A percentile compares a stretch with the other conserved stretches of the same genome.
Conservation (phyloP, 2,113 vertebrate genomes). For the Progne subis region DNA sequence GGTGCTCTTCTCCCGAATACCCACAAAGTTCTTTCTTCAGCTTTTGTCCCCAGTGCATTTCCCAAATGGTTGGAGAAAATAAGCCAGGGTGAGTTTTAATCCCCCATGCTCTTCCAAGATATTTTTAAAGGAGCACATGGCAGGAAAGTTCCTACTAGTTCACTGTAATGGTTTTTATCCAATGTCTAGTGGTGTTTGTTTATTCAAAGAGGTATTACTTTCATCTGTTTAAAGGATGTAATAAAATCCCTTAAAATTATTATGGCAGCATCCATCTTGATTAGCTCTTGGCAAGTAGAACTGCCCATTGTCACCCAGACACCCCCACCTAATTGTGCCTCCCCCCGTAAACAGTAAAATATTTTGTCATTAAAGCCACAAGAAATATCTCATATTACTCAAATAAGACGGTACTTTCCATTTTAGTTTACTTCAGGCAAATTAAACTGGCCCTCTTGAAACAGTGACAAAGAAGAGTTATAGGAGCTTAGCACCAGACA, state of each 20-base stretch:
- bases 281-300: constrained; percentile 70
- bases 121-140: background rate
- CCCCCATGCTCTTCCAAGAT: background rate
- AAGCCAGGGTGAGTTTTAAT: constrained; percentile 21
- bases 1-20: constrained; percentile 2
- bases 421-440: constrained; percentile 73
- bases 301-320: constrained; percentile 17
- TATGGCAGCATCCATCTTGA: constrained; percentile 72
- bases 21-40: background rate
- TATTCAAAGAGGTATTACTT: constrained; percentile 53
- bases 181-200: constrained; percentile 48
- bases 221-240: constrained; percentile 59
- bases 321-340: background rate
- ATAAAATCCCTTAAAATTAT: constrained; percentile 78
- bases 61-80: constrained; percentile 21
- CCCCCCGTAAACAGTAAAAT: constrained; percentile 18
- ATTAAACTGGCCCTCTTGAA: constrained; percentile 67
- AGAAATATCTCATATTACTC: constrained; percentile 75
- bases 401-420: constrained; percentile 85
- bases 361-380: constrained; percentile 70
- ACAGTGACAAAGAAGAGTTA: constrained; percentile 57
- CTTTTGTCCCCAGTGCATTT: constrained; percentile 10
- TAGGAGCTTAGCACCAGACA: constrained; percentile 62
- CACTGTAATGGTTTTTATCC: constrained; percentile 22
- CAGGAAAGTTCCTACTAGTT: constrained; percentile 48